A percentile compares a stretch with the other conserved stretches of the same genome.
Conservation (phyloP, 2,797 vertebrate genomes). For the Cryptoblepharus egeriae region DNA sequence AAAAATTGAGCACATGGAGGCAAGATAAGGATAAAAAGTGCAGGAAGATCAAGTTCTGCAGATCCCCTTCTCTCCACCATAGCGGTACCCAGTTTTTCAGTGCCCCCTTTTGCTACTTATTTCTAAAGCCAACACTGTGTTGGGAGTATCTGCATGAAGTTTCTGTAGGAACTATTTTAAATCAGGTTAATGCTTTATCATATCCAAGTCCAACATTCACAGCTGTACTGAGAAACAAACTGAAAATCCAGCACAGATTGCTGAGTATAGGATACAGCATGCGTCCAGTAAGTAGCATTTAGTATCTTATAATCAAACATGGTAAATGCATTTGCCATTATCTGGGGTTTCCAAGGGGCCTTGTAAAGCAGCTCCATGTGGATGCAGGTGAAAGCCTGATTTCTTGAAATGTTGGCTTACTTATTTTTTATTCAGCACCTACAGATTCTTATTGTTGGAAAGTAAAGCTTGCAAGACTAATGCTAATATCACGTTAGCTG, state of each 20-base stretch:
- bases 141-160: no score
- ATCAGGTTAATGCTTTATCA: background rate
- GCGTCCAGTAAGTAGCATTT: background rate
- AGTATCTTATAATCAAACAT: conserved; percentile 20
- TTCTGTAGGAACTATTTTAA: background rate
- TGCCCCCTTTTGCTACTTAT: no score
- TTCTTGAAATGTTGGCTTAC: conserved; percentile 5
- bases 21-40: no score
- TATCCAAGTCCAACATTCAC: background rate
- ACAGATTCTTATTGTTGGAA: background rate
- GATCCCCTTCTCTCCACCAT: no score
- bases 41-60: no score
- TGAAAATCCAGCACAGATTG: background rate
- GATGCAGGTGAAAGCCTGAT: background rate
- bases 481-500: background rate
- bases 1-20: no score
- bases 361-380: conserved; percentile 10
- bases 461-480: conserved; percentile 7
- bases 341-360: background rate
- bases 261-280: background rate
- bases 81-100: no score
- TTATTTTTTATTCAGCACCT: conserved; percentile 33
- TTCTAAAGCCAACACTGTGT: no score
- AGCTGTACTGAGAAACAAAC: background rate
- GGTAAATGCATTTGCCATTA: background rate